phyloP scores from a whole-genome alignment of 2,797 vertebrate species.

The Trichosurus vulpecula region DNA sequence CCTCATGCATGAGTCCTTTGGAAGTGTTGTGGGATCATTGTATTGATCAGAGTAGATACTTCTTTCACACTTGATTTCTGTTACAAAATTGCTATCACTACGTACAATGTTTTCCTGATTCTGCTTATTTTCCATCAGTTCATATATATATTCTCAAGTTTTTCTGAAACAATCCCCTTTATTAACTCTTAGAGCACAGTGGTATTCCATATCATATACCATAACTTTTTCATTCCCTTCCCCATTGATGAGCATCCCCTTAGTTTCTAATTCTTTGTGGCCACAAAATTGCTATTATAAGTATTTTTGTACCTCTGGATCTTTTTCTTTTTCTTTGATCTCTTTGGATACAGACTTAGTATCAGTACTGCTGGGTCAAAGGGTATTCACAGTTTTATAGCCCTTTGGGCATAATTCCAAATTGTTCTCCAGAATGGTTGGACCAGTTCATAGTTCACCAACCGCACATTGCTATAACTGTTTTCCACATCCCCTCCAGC shows the following conservation, averaged over 20 bases:
- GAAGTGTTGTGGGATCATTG: background rate
- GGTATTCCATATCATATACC: background rate
- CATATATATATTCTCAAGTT: background rate
- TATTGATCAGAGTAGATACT: background rate
- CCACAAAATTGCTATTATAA: background rate
- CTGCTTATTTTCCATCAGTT: background rate
- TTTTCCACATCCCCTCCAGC: background rate
- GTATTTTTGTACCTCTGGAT: background rate
- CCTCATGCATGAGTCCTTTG: background rate
- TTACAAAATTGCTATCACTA: background rate
- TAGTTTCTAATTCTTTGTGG: background rate
- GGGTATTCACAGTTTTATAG: background rate
- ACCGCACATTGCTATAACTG: background rate
- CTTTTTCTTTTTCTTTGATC: background rate
- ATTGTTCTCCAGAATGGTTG: background rate
- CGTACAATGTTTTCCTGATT: background rate
- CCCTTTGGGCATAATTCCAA: background rate
- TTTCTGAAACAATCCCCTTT: background rate
- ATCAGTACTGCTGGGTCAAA: background rate
- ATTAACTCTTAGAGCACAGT: background rate
- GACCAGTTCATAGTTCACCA: background rate
- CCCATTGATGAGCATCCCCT: background rate
- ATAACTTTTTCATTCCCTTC: background rate
- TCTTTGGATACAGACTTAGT: background rate
- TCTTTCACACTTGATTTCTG: background rate